Base-by-base conservation (phyloP, 1,140 invertebrate species). In the Anoplophora glabripennis region DNA sequence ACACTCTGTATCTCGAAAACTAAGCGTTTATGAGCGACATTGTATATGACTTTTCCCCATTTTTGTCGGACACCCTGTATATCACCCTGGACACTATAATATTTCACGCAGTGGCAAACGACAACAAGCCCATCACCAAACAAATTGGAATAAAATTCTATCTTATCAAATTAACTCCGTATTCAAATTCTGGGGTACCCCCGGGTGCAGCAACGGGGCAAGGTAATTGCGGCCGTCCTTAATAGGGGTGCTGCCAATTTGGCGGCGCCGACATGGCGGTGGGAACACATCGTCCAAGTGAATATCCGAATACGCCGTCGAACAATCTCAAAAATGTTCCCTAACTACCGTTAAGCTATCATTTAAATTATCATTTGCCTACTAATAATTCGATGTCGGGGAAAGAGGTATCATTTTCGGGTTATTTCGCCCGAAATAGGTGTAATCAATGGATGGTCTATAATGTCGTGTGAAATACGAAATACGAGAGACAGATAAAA, bases 161-260 rank as follows among this genome's bases (percentile, higher is more conserved):
- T 28, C 21, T 28, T 3, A 3, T 28, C 21, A 2, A 28, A 28
- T 28, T 28, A 28, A 28, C 3, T 28, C 5, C 21, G 21, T 28
- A 28, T 28, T 15, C 38, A 40, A 40, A 40, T 40, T 12, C 14
- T 4, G 11, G 36, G 11, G 11, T 40, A 12, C 14, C 14, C 11
- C 11, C 28, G 4, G 42, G 28, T 21, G 12, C 14, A 58, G 18
- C 18, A 44, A 36, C 34, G 11, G 44, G 59, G 49, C 47, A 44
- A 63, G 35, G 53, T 64, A 64, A 64, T 64, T 53, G 48, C 53
- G 41, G 57, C 34, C 53, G 52, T 53, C 52, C 45, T 33, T 64
- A 64, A 64, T 60, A 54, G 59, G 61, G 64, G 61, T 59, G 66
- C 57, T 55, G 59, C 54, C 64, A 68, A 68, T 68, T 68, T 68